Evolutionary conservation across 1,140 invertebrate genomes (phyloP), one percentile per base, ranked within the genome.

Genomic region (Luehdorfia chinensis): DNA sequence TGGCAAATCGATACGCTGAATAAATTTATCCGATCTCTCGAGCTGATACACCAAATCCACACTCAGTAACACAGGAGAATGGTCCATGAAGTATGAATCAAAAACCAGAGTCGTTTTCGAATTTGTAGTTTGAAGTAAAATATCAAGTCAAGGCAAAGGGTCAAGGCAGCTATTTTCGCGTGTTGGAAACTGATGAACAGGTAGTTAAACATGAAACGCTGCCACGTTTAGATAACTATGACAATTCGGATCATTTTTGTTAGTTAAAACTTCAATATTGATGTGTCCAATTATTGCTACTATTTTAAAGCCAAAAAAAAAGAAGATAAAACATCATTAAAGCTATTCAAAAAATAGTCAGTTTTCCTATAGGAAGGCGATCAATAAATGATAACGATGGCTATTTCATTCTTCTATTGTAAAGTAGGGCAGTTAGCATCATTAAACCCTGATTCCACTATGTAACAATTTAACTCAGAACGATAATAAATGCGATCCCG

Each of bases 91-190:
- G n/a, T n/a, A n/a, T n/a, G n/a, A n/a, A n/a, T n/a, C n/a, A n/a
- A n/a, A n/a, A n/a, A n/a, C n/a, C 18, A 53, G 19, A 12, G 50
- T 34, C 2, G 41, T 21, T 9, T 44, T 25, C 2, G 36, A 31
- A 27, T 18, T 21, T 3, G 11, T 34, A 0, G 44, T 19, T 32
- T 41, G 47, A 12, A 52, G 36, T 13, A 46, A 27, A 1, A 47
- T 27, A 12, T 52, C n/a, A n/a, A n/a, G n/a, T n/a, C n/a, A n/a
- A n/a, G n/a, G n/a, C n/a, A n/a, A n/a, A n/a, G n/a, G 50, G 9
- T 47, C 50, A 15, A 52, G 36, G 15, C 44, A 53, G 12, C 18
- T 53, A 23, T 27, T 47, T 8, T 53, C 33, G 8, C 44, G 16
- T 1, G 44, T 53, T 18, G 50, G n/a, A n/a, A n/a, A n/a, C n/a